These are phyloP conservation scores for Mirounga angustirostris DNA, from an alignment of 2,113 vertebrate species.

Conservation along the genomic window DNA sequence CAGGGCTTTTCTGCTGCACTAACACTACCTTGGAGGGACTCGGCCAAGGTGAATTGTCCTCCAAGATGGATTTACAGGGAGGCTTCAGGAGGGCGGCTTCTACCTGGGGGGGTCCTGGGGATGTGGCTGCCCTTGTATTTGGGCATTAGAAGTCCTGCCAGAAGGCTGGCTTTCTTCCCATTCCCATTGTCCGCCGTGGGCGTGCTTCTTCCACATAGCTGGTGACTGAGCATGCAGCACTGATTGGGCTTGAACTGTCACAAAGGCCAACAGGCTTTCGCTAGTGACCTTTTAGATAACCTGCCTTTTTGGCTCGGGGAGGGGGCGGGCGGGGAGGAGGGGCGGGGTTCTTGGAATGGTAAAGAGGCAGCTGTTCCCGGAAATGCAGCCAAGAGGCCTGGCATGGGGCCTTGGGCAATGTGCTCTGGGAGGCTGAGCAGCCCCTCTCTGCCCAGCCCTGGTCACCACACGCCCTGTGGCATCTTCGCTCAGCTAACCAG, in stretches of 20 bases:
- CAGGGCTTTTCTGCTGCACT: not conserved
- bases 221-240: not conserved
- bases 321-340: not conserved
- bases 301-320: too few relatives aligned
- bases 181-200: not conserved
- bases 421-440: not conserved
- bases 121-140: fast-evolving
- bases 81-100: not conserved
- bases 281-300: not conserved
- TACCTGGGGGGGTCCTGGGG: too few relatives aligned
- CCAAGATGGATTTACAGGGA: not conserved
- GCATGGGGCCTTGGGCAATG: not conserved
- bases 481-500: not conserved
- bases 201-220: not conserved
- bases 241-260: not conserved
- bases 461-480: not conserved
- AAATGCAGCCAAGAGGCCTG: not conserved
- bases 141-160: not conserved
- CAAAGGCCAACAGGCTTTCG: not conserved
- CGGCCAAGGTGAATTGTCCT: not conserved
- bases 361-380: not conserved
- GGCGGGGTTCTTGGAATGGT: not conserved
- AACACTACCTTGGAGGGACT: not conserved
- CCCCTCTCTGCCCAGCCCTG: not conserved
- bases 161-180: not conserved